Evolutionary conservation across 2,113 vertebrate genomes (phyloP), one percentile per base, ranked within the genome.

Genomic region (Poeciliopsis retropinna): DNA sequence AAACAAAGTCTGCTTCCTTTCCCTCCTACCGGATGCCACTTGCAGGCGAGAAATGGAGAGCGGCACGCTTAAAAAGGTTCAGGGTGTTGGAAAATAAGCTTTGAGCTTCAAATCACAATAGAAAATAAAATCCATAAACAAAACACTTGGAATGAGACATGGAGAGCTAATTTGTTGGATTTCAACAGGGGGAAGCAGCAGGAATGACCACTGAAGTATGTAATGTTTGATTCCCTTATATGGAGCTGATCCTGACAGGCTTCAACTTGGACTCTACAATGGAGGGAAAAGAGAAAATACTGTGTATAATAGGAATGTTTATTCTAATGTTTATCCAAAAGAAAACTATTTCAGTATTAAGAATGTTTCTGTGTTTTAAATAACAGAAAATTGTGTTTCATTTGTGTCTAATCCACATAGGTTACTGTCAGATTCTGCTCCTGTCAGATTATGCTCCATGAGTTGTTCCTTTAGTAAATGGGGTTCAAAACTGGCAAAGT

Each of bases 91-190:
- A 81, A 88, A 88, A 87, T n/a, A 81, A 82, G 69, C 72, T 67
- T 25, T 39, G 80, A 25, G 64, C 61, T 70, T 68, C 60, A 64
- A 57, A 76, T 60, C 69, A 57, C 68, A 34, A 80, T 70, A 67
- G 75, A 72, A 82, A 25, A 73, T 61, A 72, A 80, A 62, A 77
- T 27, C 44, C 15, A 47, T 47, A 17, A 47, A 51, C 60, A 60
- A 63, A 69, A 47, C 12, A 86, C 83, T 60, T 85, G 85, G 86
- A 91, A 90, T 84, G 87, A 57, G 79, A 28, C 0, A 31, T 66
- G 64, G 27, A 32, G 72, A 70, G 75, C 64, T 17, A 64, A 62
- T 73, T 28, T 25, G 70, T 37, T 61, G 64, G 1, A 28, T 81
- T 66, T 57, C 12, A 71, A 76, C 64, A 13, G 72, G 75, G 70